Conservation (phyloP, 2,888 invertebrate genomes). For the Disparrhopalites patrizii region DNA sequence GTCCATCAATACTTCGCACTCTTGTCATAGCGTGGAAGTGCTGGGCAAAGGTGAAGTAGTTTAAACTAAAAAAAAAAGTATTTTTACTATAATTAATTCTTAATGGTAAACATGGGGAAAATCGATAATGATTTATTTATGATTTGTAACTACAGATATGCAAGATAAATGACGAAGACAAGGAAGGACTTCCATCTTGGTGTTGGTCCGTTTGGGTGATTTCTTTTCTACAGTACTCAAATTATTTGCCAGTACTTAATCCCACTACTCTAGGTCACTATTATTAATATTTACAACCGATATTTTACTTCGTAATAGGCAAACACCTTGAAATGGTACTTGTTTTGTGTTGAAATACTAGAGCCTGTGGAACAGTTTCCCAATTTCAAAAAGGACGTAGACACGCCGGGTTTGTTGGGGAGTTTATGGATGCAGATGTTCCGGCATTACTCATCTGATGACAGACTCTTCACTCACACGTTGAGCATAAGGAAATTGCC, state of each 20-base stretch:
- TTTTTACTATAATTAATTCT: neutral
- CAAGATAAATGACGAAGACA: conserved; percentile 53
- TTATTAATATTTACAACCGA: too few relatives aligned
- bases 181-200: conserved; percentile 55
- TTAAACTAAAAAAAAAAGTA: neutral
- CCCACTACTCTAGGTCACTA: conserved; percentile 51
- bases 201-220: conserved; percentile 55
- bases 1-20: too few relatives aligned
- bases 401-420: conserved; percentile 48
- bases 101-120: neutral
- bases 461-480: too few relatives aligned
- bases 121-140: neutral
- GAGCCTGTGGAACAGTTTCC: conserved; percentile 50
- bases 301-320: too few relatives aligned
- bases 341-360: neutral
- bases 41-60: neutral
- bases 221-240: conserved; percentile 55
- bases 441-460: neutral
- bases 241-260: conserved; percentile 54
- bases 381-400: conserved; percentile 50
- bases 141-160: conserved; percentile 51
- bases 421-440: conserved; percentile 5
- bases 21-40: too few relatives aligned
- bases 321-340: too few relatives aligned
- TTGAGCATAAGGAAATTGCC: too few relatives aligned